Conservation (phyloP, 2,113 vertebrate genomes). For the Pampusana beccarii region DNA sequence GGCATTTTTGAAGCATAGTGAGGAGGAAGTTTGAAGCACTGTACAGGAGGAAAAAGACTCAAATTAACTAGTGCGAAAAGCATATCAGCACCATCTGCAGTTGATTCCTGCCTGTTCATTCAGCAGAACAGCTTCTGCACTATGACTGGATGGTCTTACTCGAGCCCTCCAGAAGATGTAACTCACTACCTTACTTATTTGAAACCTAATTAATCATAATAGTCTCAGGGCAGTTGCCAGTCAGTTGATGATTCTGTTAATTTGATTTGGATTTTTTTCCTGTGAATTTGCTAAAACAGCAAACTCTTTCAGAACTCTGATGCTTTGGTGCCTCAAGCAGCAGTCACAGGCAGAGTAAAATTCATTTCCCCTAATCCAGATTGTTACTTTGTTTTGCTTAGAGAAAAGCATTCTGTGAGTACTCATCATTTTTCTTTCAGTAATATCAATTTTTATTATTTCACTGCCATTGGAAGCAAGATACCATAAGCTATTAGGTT, state of each 20-base stretch:
- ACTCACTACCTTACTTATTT: neutral
- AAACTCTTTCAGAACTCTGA: neutral
- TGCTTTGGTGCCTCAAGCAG: neutral
- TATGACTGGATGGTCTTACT: neutral
- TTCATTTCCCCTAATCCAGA: neutral
- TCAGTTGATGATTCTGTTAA: neutral
- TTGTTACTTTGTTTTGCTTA: neutral
- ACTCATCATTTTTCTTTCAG: neutral
- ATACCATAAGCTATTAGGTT: neutral
- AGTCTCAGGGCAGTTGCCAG: neutral
- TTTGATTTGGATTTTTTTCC: neutral
- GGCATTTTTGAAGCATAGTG: neutral
- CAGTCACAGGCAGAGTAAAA: neutral
- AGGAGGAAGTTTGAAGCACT: neutral
- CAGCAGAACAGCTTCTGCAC: neutral
- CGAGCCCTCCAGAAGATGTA: neutral
- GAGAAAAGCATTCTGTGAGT: neutral
- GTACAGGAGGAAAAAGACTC: accelerated
- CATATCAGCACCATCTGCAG: neutral
- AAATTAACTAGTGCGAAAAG: neutral
- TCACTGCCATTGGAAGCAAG: neutral
- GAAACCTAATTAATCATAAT: neutral
- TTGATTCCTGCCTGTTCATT: neutral
- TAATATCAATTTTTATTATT: neutral
- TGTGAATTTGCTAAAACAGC: neutral